Conservation (phyloP, 2,888 invertebrate genomes). For the Mycalesis mineus region DNA sequence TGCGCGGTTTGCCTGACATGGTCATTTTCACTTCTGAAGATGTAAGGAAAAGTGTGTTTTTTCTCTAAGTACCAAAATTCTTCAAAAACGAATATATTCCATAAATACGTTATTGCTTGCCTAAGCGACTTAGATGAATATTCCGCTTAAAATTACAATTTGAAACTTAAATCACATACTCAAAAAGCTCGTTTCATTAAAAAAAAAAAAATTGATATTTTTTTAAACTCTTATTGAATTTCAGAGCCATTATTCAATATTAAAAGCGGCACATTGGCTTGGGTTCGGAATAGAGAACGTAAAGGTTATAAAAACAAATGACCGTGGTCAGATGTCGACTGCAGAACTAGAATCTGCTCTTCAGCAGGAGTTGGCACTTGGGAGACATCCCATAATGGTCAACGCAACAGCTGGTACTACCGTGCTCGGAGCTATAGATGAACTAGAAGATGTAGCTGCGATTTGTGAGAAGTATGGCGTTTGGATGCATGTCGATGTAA, state of each 20-base stretch:
- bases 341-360: conserved; percentile 80
- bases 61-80: no score
- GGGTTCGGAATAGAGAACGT: conserved; percentile 89
- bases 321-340: conserved; percentile 82
- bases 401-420: conserved; percentile 89
- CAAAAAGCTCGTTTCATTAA: no score
- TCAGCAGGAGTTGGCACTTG: conserved; percentile 55
- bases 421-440: conserved; percentile 90
- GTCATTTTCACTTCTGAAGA: conserved; percentile 87
- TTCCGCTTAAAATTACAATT: no score
- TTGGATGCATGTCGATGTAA: conserved; percentile 91
- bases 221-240: conserved; percentile 31
- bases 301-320: conserved; percentile 81
- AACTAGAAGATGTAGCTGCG: conserved; percentile 81
- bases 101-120: no score
- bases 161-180: no score
- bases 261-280: conserved; percentile 88
- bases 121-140: no score
- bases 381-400: conserved; percentile 82
- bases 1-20: conserved; percentile 80
- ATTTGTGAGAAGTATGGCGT: conserved; percentile 82
- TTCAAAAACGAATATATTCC: no score
- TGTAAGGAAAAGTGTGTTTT: conserved; percentile 68
- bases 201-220: neutral
- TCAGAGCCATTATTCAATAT: conserved; percentile 88